phyloP scores from a whole-genome alignment of 2,797 vertebrate species.

The Sebastes paucispinis region DNA sequence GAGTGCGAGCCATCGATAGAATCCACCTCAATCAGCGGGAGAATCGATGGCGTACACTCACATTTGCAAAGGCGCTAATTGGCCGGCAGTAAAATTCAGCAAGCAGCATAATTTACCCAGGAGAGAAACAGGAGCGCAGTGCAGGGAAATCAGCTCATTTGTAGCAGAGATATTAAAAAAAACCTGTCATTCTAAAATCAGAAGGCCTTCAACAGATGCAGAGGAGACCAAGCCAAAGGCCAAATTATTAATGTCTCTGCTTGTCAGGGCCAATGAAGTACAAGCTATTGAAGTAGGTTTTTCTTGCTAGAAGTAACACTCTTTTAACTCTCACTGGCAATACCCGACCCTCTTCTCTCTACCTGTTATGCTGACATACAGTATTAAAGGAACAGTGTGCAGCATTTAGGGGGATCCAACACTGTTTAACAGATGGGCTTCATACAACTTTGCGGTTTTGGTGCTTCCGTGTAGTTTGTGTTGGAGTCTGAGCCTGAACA shows the following conservation, averaged over 20 bases:
- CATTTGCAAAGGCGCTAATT: constrained; percentile 74
- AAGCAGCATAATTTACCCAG: constrained; percentile 64
- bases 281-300: constrained; percentile 17
- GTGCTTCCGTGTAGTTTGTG: too few relatives aligned
- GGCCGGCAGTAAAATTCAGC: constrained; percentile 65
- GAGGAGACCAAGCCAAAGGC: constrained; percentile 38
- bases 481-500: too few relatives aligned
- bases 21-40: constrained; percentile 71
- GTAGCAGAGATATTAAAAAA: constrained; percentile 48
- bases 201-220: constrained; percentile 40
- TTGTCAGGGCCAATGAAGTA: constrained; percentile 34
- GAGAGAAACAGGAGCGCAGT: constrained; percentile 39
- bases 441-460: too few relatives aligned
- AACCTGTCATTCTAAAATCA: constrained; percentile 49
- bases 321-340: not conserved
- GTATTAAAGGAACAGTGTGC: not conserved
- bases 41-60: constrained; percentile 72
- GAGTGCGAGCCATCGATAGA: constrained; percentile 59
- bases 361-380: not conserved
- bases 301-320: constrained; percentile 14
- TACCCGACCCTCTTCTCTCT: not conserved
- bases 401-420: not conserved
- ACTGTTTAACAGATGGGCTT: too few relatives aligned
- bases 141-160: constrained; percentile 49
- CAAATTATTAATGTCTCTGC: constrained; percentile 46